Evolutionary conservation across 2,888 invertebrate species (phyloP).

Genomic region (Frankliniella intonsa): DNA sequence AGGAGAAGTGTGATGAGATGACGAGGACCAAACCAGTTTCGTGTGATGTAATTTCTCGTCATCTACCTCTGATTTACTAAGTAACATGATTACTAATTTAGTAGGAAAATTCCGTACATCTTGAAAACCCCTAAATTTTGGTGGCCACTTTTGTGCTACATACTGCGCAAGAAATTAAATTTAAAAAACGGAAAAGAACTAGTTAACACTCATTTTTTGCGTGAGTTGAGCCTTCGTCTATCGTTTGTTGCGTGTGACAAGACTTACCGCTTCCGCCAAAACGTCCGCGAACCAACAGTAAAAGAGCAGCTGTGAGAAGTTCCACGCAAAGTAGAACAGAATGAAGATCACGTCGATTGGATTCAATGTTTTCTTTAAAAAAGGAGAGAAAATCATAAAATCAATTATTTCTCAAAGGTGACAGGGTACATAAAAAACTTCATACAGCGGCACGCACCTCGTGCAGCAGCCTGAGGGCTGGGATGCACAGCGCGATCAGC

Average conservation of each 20-base stretch:
- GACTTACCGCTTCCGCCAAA: neutral
- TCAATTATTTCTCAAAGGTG: too few species aligned
- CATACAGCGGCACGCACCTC: neutral
- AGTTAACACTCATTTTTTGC: neutral
- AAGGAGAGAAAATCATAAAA: neutral
- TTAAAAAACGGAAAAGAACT: too few species aligned
- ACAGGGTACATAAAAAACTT: too few species aligned
- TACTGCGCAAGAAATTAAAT: too few species aligned
- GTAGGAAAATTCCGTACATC: too few species aligned
- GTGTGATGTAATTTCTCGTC: too few species aligned
- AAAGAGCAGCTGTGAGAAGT: constrained; percentile 5
- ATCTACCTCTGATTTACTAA: too few species aligned
- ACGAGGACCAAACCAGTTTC: too few species aligned
- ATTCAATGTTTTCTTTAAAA: neutral
- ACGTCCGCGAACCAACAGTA: constrained; percentile 13
- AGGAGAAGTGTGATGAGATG: too few species aligned
- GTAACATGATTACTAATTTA: too few species aligned
- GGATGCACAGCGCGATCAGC: neutral
- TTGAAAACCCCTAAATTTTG: too few species aligned
- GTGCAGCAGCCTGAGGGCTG: neutral
- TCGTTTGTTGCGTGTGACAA: neutral
- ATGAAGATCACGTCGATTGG: neutral
- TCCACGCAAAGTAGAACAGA: neutral
- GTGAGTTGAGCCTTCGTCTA: neutral
- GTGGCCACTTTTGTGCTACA: too few species aligned